Percentiles rank a stretch among this genome's conserved stretches.
These are phyloP conservation scores for Lobophora halterata DNA, from an alignment of 2,888 invertebrate genomes.

Conservation along the genomic window DNA sequence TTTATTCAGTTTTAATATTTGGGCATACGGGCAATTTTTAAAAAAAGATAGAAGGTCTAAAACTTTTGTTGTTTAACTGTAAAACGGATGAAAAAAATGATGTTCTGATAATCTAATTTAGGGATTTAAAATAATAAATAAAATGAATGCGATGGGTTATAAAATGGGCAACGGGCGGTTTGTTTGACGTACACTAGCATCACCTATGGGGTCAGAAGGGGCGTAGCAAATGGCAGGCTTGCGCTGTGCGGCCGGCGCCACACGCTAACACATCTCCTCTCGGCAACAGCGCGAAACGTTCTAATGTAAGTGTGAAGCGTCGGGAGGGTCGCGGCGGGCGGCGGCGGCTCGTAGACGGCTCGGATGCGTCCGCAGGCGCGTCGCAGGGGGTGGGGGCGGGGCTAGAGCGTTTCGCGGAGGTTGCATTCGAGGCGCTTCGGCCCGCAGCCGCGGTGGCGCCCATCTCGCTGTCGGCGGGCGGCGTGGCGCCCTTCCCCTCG, in stretches of 20 bases:
- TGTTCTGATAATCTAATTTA: too few relatives aligned
- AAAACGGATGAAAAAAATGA: too few relatives aligned
- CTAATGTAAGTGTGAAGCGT: slow-evolving; percentile 51
- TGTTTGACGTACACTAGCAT: slow-evolving; percentile 43
- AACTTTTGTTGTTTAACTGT: too few relatives aligned
- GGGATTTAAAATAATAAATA: too few relatives aligned
- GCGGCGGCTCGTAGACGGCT: slow-evolving; percentile 26
- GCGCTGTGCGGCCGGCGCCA: slow-evolving; percentile 36
- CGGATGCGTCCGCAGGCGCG: slow-evolving; percentile 25
- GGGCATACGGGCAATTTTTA: too few relatives aligned
- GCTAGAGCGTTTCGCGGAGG: slow-evolving; percentile 88
- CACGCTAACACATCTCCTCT: slow-evolving; percentile 42
- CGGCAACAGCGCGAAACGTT: slow-evolving; percentile 72
- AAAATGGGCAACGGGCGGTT: too few relatives aligned
- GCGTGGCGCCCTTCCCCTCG: slow-evolving; percentile 83
- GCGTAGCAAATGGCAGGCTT: slow-evolving; percentile 20
- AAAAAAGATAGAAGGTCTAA: too few relatives aligned
- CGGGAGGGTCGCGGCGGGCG: slow-evolving; percentile 18
- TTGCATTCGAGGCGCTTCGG: slow-evolving; percentile 86
- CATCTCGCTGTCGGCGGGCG: slow-evolving; percentile 89
- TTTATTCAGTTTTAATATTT: too few relatives aligned
- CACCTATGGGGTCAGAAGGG: slow-evolving; percentile 16
- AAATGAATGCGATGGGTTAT: too few relatives aligned
- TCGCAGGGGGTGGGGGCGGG: slow-evolving; percentile 28
- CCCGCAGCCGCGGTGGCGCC: slow-evolving; percentile 86